These are phyloP conservation scores for Platysternon megacephalum DNA, from an alignment of 2,113 vertebrate genomes.

Conservation along the genomic window DNA sequence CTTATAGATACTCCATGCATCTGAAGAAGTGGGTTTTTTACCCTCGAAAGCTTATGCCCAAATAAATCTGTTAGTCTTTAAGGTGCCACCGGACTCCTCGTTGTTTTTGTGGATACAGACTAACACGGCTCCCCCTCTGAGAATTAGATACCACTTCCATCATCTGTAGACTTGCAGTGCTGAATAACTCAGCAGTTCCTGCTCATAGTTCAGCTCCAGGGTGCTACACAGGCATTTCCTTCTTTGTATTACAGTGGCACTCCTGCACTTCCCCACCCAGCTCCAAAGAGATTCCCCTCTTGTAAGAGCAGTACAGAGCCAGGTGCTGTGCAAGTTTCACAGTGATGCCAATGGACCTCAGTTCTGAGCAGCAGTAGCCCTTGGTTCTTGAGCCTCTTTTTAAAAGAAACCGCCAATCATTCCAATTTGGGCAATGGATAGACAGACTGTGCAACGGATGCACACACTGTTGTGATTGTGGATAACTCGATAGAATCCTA, in stretches of 20 bases:
- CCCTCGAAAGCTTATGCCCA: too few relatives aligned
- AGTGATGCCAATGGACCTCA: not conserved
- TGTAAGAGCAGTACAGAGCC: not conserved
- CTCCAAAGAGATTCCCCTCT: not conserved
- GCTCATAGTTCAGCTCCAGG: not conserved
- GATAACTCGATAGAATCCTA: not conserved
- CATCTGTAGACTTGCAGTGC: not conserved
- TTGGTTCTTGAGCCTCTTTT: not conserved
- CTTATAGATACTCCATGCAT: not conserved
- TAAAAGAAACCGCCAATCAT: not conserved
- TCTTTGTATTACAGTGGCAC: not conserved
- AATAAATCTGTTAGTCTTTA: too few relatives aligned
- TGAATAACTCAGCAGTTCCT: not conserved
- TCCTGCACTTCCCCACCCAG: not conserved
- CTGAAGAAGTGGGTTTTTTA: too few relatives aligned
- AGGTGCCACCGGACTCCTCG: too few relatives aligned
- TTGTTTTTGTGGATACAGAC: too few relatives aligned
- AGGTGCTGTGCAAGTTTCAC: not conserved
- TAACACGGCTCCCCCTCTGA: too few relatives aligned
- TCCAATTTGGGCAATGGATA: not conserved
- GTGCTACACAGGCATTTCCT: not conserved
- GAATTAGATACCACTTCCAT: not conserved
- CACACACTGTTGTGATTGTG: not conserved
- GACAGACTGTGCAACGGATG: not conserved
- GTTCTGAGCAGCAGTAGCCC: not conserved